Evolutionary conservation across 2,888 invertebrate species (phyloP).

Genomic region (Spilosoma lubricipeda): DNA sequence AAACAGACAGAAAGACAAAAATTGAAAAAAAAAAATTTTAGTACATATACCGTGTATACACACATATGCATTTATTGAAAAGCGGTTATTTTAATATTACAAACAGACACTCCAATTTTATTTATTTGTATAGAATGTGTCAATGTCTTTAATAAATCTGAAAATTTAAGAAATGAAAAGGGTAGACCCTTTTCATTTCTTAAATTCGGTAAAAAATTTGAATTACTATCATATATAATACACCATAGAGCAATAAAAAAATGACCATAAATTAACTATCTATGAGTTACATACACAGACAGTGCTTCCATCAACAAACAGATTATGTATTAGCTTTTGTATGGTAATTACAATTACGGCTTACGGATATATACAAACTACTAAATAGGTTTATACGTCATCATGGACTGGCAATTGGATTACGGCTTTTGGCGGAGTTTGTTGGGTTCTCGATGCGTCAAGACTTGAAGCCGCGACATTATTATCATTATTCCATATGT

Average conservation of each 20-base stretch:
- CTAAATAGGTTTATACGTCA: conserved; percentile 63
- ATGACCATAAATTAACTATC: neutral
- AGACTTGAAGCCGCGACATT: conserved; percentile 53
- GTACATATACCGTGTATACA: no score
- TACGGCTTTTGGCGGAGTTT: conserved; percentile 73
- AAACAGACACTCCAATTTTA: no score
- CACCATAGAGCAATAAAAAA: neutral
- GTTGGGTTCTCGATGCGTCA: conserved; percentile 69
- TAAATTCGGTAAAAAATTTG: no score
- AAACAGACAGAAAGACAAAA: no score
- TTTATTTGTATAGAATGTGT: neutral
- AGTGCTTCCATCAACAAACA: neutral
- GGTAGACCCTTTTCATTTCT: no score
- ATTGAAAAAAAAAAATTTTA: no score
- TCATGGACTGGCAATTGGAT: conserved; percentile 74
- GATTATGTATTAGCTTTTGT: neutral
- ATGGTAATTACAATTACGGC: conserved; percentile 42
- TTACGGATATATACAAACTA: conserved; percentile 40
- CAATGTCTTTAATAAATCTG: neutral
- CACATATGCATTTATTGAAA: no score
- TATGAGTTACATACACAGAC: neutral
- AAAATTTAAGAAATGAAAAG: neutral
- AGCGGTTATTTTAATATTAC: no score
- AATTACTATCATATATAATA: neutral
- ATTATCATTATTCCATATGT: conserved; percentile 61